Evolutionary conservation across 2,888 invertebrate species (phyloP), one percentile per base, ranked within the genome.

Genomic region (Dexiosoma caninum): DNA sequence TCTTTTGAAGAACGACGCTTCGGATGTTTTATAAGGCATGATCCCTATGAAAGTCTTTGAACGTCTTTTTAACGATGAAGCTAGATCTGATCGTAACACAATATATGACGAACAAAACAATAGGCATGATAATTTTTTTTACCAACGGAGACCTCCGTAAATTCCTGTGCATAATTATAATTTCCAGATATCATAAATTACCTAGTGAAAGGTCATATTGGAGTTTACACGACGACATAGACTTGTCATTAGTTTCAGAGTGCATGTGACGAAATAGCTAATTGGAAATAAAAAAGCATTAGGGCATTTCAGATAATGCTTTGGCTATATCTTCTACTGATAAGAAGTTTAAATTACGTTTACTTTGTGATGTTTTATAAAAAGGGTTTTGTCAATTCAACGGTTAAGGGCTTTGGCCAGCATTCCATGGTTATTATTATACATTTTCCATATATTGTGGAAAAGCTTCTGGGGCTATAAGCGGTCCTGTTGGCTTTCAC

Each of bases 261-360:
- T 37, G 57, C 57, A 57, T 57, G 37, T 55, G 37, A 37, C 0
- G 21, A 57, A 57, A 57, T 7, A 49, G 49, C 49, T 64, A 49
- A 14, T n/a, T 35, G 35, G 49, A 51, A 64, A 49, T 64, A 35
- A 64, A 49, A 64, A 64, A 35, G 19, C 32, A 64, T 19, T 16
- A 44, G 30, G 44, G 44, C 32, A 30, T 46, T 49, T 27, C 30
- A 23, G 30, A 62, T 55, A 19, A 57, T 2, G 8, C 35, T 21
- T 78, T 1, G 82, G 83, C 71, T 9, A 30, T 14, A 21, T 35
- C 1, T 10, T 19, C 55, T 9, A 23, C 23, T 23, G 57, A 59
- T 40, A 40, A 60, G 23, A 60, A 27, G 42, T 37, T 55, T 7
- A 55, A 55, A 55, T 12, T 57, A 1, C 21, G 16, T 35, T 21